A percentile compares a stretch with the other conserved stretches of the same genome.
Conservation (phyloP, 2,888 invertebrate genomes). For the Synanthedon formicaeformis region DNA sequence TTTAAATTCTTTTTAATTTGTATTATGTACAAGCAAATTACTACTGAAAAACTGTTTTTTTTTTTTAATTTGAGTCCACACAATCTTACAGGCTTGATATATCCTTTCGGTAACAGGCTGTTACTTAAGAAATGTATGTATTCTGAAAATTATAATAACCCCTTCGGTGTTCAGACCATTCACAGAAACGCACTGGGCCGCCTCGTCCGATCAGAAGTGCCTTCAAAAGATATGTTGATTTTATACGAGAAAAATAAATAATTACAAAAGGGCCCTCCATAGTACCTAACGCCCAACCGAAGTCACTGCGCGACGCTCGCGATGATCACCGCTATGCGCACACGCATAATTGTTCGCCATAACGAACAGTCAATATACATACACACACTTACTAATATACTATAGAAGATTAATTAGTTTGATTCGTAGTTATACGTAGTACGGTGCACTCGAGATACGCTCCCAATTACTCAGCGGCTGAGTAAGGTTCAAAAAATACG, state of each 20-base stretch:
- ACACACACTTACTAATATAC: slow-evolving; percentile 65
- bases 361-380: slow-evolving; percentile 57
- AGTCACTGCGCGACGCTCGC: slow-evolving; percentile 54
- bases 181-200: slow-evolving; percentile 80
- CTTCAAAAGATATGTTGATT: slow-evolving; percentile 84
- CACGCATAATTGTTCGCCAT: slow-evolving; percentile 41
- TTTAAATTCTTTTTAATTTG: no score
- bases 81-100: no score
- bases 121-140: no score
- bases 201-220: slow-evolving; percentile 95
- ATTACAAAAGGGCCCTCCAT: slow-evolving; percentile 88
- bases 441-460: slow-evolving; percentile 30
- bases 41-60: no score
- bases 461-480: slow-evolving; percentile 7
- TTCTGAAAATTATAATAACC: background rate
- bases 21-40: no score
- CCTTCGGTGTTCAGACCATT: slow-evolving; percentile 2
- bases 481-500: no score
- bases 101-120: no score
- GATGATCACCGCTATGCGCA: slow-evolving; percentile 23
- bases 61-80: no score
- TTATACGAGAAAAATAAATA: slow-evolving; percentile 85
- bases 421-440: slow-evolving; percentile 68
- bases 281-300: slow-evolving; percentile 82
- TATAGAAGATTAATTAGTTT: slow-evolving; percentile 70